Conservation (phyloP, 2,888 invertebrate species). For the Pseudococcus jackbeardsleyi region DNA sequence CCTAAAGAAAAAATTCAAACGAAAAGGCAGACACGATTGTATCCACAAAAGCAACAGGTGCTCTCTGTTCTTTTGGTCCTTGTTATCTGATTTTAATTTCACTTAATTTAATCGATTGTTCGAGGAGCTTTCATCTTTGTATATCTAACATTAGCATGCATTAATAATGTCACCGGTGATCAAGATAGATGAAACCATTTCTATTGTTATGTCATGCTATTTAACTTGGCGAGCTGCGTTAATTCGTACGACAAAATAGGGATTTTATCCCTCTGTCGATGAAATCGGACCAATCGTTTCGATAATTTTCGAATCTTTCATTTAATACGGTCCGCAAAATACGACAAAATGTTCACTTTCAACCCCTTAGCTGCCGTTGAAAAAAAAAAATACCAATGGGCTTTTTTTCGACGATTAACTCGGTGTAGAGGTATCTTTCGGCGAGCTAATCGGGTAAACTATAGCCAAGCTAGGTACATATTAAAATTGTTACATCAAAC, state of each 20-base stretch:
- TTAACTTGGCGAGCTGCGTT: not conserved
- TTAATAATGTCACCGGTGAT: conserved; percentile 3
- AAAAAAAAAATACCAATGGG: no score
- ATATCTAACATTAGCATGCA: not conserved
- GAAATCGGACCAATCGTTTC: not conserved
- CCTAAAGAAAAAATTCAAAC: no score
- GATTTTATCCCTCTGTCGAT: not conserved
- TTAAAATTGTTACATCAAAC: conserved; percentile 34
- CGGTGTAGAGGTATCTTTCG: not conserved
- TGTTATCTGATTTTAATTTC: not conserved
- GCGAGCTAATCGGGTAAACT: not conserved
- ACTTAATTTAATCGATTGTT: not conserved
- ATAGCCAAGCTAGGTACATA: not conserved
- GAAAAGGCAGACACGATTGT: no score
- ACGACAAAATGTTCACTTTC: not conserved
- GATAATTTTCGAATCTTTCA: not conserved
- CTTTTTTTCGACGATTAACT: not conserved
- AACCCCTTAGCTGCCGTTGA: no score
- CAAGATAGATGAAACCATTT: not conserved
- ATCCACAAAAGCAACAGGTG: not conserved
- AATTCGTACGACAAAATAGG: not conserved
- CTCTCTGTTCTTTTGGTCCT: not conserved
- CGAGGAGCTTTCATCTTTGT: not conserved
- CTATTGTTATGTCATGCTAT: conserved; percentile 6
- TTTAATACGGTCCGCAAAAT: not conserved